Percentiles rank a stretch among this genome's conserved stretches.
phyloP scores from a whole-genome alignment of 2,113 vertebrate species.

The Ovis canadensis region DNA sequence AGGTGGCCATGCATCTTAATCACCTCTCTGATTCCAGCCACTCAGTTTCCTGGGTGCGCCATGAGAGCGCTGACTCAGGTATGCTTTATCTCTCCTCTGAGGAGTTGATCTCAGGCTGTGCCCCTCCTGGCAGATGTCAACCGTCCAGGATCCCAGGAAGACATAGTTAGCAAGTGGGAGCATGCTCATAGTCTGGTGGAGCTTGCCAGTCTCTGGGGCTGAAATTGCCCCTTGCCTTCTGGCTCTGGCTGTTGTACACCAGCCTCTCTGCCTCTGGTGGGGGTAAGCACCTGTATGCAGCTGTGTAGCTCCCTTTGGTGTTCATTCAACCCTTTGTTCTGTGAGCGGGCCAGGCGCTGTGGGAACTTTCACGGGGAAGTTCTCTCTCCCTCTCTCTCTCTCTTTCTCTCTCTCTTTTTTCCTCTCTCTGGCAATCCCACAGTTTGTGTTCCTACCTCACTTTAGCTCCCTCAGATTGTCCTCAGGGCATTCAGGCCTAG shows the following conservation, averaged over 20 bases:
- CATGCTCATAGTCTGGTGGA: neutral
- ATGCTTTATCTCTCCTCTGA: neutral
- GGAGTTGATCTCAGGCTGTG: neutral
- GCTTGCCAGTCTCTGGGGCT: neutral
- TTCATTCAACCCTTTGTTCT: neutral
- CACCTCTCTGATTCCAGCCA: neutral
- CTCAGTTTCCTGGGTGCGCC: accelerated
- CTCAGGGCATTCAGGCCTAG: neutral
- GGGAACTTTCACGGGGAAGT: neutral
- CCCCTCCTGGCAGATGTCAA: neutral
- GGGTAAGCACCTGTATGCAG: accelerated
- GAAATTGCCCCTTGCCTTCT: neutral
- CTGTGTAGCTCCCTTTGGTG: neutral
- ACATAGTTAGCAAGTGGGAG: neutral
- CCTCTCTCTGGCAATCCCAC: neutral
- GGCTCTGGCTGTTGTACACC: neutral
- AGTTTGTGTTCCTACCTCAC: neutral
- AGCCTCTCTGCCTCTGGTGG: neutral
- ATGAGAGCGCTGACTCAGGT: neutral
- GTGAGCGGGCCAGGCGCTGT: accelerated
- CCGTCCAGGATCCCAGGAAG: neutral
- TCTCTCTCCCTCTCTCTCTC: neutral
- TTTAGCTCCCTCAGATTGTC: neutral
- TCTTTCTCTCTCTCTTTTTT: too few relatives aligned
- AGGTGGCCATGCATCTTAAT: neutral